Evolutionary conservation across 1,140 invertebrate genomes (phyloP).

Genomic region (Andricus grossulariae): DNA sequence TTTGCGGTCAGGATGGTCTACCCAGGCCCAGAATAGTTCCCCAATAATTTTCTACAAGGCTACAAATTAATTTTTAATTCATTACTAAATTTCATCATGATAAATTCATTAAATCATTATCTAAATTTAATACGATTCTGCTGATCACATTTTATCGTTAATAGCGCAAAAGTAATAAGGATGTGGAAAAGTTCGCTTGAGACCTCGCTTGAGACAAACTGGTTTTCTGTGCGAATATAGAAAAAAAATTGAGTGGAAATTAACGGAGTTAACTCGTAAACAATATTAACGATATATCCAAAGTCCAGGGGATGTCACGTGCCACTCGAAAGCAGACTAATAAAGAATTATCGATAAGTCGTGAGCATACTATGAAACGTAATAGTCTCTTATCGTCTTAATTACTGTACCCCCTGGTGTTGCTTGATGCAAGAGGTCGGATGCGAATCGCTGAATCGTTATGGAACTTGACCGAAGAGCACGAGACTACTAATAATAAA

Average conservation of each 20-base stretch:
- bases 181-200: conserved; percentile 8
- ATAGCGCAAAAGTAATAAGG: background rate
- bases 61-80: no score
- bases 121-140: no score
- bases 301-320: conserved; percentile 28
- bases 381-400: conserved; percentile 20
- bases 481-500: conserved; percentile 24
- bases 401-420: conserved; percentile 23
- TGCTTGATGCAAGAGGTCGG: conserved; percentile 15
- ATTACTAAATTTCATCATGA: no score
- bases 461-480: background rate
- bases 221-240: background rate
- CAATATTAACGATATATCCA: conserved; percentile 21
- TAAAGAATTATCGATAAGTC: conserved; percentile 24
- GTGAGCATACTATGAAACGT: background rate
- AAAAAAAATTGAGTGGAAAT: conserved; percentile 21
- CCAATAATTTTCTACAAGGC: no score
- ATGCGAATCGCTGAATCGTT: background rate
- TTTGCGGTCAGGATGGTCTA: no score
- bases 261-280: conserved; percentile 25
- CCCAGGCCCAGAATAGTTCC: no score
- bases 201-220: background rate
- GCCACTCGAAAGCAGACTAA: conserved; percentile 9
- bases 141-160: background rate
- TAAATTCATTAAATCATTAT: no score